Evolutionary conservation across 2,797 vertebrate species (phyloP).

Genomic region (Chloroceryle amazona): DNA sequence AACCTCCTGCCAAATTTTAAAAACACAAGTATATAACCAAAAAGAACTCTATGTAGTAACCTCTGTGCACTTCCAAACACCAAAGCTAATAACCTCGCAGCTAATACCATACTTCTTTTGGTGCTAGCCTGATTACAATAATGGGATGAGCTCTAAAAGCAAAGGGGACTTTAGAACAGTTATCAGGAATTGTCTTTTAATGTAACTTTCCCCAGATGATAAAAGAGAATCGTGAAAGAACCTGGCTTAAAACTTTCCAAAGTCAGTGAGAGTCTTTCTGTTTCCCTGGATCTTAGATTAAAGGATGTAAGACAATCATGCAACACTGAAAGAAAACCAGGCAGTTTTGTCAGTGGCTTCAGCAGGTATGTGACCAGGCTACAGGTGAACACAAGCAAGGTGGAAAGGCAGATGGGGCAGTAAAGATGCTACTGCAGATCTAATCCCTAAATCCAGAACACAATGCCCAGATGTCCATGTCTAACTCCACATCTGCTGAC

Average conservation of each 20-base stretch:
- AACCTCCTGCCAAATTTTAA: not conserved
- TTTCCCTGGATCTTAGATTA: not conserved
- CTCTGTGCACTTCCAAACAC: not conserved
- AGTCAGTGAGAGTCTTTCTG: not conserved
- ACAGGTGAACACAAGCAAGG: not conserved
- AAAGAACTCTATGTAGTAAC: not conserved
- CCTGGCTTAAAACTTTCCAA: not conserved
- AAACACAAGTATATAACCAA: not conserved
- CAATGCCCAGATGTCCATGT: not conserved
- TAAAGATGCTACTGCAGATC: not conserved
- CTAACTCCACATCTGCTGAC: not conserved
- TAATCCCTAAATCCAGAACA: not conserved
- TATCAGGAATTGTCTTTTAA: not conserved
- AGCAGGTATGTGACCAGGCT: not conserved
- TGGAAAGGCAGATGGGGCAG: not conserved
- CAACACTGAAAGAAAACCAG: accelerated
- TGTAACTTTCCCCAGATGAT: not conserved
- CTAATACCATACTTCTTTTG: not conserved
- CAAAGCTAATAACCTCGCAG: not conserved
- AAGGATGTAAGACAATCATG: accelerated
- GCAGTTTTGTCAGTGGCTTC: not conserved
- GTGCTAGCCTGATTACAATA: not conserved
- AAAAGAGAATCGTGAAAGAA: not conserved
- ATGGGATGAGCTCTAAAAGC: not conserved
- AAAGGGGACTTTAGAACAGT: not conserved